phyloP scores from a whole-genome alignment of 2,888 invertebrate species.

The Aspidiotus rigidus region DNA sequence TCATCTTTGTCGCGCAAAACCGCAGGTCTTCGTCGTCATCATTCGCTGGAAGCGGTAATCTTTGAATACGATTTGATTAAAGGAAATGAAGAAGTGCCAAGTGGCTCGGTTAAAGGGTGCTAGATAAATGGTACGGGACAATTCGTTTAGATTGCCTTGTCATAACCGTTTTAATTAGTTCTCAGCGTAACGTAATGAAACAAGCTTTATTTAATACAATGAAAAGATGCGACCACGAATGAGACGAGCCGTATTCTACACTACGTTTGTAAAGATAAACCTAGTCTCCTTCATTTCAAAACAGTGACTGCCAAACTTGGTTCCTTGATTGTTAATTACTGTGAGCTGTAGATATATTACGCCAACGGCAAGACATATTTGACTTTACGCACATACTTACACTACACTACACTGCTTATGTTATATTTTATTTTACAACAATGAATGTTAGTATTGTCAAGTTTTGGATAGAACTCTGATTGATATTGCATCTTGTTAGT shows the following conservation, averaged over 20 bases:
- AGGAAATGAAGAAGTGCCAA: conserved; percentile 31
- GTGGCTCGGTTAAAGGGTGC: conserved; percentile 32
- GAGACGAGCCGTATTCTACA: conserved; percentile 22
- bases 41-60: conserved; percentile 24
- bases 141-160: conserved; percentile 33
- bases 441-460: too few relatives aligned
- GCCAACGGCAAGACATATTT: too few relatives aligned
- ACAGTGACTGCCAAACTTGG: conserved; percentile 25
- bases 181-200: conserved; percentile 33
- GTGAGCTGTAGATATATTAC: too few relatives aligned
- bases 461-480: too few relatives aligned
- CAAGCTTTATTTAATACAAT: conserved; percentile 33
- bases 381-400: too few relatives aligned
- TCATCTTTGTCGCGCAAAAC: too few relatives aligned
- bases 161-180: conserved; percentile 34
- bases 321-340: background rate
- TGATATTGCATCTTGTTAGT: too few relatives aligned
- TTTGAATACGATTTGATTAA: conserved; percentile 32
- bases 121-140: conserved; percentile 31
- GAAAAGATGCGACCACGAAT: conserved; percentile 30
- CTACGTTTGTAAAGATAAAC: conserved; percentile 26
- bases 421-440: too few relatives aligned
- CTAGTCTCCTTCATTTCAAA: conserved; percentile 24
- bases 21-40: conserved; percentile 5
- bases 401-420: too few relatives aligned